These are phyloP conservation scores for Cyclopterus lumpus DNA, from an alignment of 2,797 vertebrate genomes.

Conservation along the genomic window DNA sequence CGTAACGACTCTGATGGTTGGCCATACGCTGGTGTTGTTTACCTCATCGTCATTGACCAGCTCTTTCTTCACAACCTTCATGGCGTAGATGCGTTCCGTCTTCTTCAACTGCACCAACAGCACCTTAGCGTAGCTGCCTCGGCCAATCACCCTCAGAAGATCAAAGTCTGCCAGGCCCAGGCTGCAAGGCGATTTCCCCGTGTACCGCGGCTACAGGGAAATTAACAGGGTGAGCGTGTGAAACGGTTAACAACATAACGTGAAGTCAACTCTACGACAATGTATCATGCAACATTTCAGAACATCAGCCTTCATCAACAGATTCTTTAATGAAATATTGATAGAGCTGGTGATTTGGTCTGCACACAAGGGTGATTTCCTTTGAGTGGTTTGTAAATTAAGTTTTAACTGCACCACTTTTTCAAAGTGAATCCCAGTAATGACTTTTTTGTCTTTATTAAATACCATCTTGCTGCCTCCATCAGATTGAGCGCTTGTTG, in stretches of 20 bases:
- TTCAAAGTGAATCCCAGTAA: constrained; percentile 50
- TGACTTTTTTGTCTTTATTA: constrained; percentile 44
- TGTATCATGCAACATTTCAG: constrained; percentile 22
- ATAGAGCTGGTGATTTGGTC: constrained; percentile 23
- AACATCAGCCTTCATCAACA: constrained; percentile 12
- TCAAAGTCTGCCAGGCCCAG: constrained; percentile 96
- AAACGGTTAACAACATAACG: constrained; percentile 11
- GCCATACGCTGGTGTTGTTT: not conserved
- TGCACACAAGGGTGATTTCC: constrained; percentile 50
- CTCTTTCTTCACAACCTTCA: constrained; percentile 99
- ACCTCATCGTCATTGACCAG: constrained; percentile 99
- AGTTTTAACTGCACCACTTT: constrained; percentile 26
- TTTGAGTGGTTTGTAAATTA: constrained; percentile 56
- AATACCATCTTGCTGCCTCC: constrained; percentile 29
- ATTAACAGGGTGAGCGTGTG: not conserved
- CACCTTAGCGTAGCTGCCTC: constrained; percentile 98
- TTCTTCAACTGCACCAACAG: constrained; percentile 95
- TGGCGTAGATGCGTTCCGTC: constrained; percentile 97
- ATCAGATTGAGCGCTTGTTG: constrained; percentile 24
- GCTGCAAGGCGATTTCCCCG: constrained; percentile 93
- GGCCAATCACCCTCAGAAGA: constrained; percentile 94
- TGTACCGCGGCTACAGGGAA: constrained; percentile 88
- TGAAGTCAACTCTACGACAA: constrained; percentile 1
- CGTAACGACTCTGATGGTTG: not conserved
- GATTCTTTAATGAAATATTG: constrained; percentile 22